Percentiles rank a stretch among this genome's conserved stretches.
phyloP scores from a whole-genome alignment of 2,113 vertebrate species.

The Calidris pygmaea region DNA sequence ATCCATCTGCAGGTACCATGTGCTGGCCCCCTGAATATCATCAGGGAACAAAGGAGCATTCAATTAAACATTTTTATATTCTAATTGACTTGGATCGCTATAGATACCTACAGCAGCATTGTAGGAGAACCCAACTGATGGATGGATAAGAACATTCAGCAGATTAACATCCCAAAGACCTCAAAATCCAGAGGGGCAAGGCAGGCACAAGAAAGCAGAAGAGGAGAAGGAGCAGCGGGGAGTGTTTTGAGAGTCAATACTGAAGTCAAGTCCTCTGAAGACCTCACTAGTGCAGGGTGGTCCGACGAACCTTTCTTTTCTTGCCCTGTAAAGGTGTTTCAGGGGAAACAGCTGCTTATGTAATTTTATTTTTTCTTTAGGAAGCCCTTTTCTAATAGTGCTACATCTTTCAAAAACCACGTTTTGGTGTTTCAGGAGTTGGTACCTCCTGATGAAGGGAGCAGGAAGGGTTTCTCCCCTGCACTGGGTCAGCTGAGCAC shows the following conservation, averaged over 20 bases:
- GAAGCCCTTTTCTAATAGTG: neutral
- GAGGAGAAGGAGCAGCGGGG: neutral
- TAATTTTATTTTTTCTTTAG: neutral
- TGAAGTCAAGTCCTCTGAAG: neutral
- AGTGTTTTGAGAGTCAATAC: neutral
- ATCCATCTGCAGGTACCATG: conserved; percentile 59
- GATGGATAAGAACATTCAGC: neutral
- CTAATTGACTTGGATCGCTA: neutral
- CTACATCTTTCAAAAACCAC: neutral
- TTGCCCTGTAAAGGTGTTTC: neutral
- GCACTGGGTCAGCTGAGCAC: neutral
- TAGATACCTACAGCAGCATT: neutral
- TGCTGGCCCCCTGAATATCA: conserved; percentile 56
- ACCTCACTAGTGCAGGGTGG: neutral
- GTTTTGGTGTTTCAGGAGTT: neutral
- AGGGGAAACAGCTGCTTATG: neutral
- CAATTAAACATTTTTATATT: conserved; percentile 40
- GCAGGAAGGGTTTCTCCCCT: neutral
- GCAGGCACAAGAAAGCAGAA: neutral
- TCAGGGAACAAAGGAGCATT: conserved; percentile 37
- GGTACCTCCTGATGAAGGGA: neutral
- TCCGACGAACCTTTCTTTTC: neutral
- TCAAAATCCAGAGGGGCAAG: neutral
- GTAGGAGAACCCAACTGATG: neutral
- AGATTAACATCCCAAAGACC: neutral